These are phyloP conservation scores for Aselliscus stoliczkanus DNA, from an alignment of 2,797 vertebrate genomes.

Conservation along the genomic window DNA sequence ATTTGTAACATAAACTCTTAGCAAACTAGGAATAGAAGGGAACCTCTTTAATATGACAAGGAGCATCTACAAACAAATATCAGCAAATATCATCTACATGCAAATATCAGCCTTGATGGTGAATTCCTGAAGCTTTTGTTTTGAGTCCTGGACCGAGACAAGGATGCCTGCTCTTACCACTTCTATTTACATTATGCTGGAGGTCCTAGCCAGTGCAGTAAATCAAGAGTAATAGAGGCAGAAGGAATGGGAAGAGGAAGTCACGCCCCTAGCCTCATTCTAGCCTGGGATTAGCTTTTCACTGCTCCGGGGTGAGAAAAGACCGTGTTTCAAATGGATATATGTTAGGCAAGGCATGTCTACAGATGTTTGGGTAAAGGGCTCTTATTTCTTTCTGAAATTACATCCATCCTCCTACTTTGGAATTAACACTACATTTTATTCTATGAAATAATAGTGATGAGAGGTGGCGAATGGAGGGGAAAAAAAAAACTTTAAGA, in stretches of 20 bases:
- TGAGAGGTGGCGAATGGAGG: not conserved
- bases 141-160: not conserved
- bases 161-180: not conserved
- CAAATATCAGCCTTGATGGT: not conserved
- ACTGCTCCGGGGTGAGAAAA: not conserved
- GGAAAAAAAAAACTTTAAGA: not conserved
- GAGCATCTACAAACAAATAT: not conserved
- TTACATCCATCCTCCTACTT: not conserved
- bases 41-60: not conserved
- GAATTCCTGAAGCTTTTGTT: not conserved
- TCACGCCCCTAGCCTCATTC: not conserved
- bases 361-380: not conserved
- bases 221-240: not conserved
- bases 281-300: not conserved
- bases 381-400: not conserved
- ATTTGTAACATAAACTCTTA: not conserved
- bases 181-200: not conserved
- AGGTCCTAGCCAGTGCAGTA: not conserved
- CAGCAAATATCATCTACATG: no score
- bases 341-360: not conserved
- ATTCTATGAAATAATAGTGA: not conserved
- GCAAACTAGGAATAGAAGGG: not conserved
- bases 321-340: not conserved
- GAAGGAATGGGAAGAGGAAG: not conserved
- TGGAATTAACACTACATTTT: not conserved